A percentile compares a stretch with the other conserved stretches of the same genome.
These are phyloP conservation scores for Pandemis heparana DNA, from an alignment of 2,888 invertebrate genomes.

Conservation along the genomic window DNA sequence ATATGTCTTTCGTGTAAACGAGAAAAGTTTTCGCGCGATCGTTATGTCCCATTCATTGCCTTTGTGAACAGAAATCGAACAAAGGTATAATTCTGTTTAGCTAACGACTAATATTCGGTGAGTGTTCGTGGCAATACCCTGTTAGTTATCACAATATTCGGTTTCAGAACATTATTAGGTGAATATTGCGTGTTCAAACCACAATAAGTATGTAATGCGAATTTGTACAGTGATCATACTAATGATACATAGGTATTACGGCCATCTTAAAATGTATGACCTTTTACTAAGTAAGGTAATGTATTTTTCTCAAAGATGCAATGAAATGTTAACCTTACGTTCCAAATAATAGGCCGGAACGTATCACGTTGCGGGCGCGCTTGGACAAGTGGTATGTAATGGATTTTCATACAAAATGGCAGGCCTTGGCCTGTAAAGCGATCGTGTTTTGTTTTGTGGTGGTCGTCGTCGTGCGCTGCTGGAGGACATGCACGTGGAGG, in stretches of 20 bases:
- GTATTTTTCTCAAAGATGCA: no score
- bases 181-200: neutral
- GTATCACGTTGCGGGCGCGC: no score
- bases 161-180: conserved; percentile 3
- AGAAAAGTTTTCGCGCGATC: conserved; percentile 35
- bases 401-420: no score
- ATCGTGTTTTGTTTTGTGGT: no score
- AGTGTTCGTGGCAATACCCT: neutral
- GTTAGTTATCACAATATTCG: neutral
- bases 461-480: no score
- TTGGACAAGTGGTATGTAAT: no score
- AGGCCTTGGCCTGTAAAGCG: no score
- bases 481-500: no score
- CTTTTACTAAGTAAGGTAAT: neutral
- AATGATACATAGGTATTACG: neutral
- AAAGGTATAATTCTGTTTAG: conserved; percentile 15
- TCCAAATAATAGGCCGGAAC: no score
- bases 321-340: no score
- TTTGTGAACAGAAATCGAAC: conserved; percentile 18
- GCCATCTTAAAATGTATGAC: neutral
- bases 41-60: conserved; percentile 31
- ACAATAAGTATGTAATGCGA: neutral
- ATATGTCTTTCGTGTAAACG: conserved; percentile 38
- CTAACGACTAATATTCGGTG: conserved; percentile 7
- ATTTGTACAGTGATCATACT: neutral